These are phyloP conservation scores for Cinclus mexicanus DNA, from an alignment of 2,113 vertebrate species.

Conservation along the genomic window DNA sequence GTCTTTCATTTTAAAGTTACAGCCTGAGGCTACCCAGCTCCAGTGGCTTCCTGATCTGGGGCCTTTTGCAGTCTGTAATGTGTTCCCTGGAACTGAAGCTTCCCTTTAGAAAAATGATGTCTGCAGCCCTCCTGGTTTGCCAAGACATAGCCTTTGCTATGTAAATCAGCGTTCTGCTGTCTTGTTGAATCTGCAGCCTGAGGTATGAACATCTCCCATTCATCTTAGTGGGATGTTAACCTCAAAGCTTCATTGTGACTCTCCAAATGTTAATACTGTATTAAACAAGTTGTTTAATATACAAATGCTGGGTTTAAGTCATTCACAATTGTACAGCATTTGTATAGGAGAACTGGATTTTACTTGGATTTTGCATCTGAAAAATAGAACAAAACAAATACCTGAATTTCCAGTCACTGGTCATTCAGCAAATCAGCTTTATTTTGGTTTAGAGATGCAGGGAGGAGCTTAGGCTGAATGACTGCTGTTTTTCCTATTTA, in stretches of 20 bases:
- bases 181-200: constrained; percentile 30
- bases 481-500: neutral
- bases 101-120: neutral
- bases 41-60: neutral
- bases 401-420: neutral
- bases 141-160: neutral
- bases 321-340: neutral
- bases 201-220: constrained; percentile 29
- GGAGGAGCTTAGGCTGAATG: neutral
- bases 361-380: neutral
- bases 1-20: neutral
- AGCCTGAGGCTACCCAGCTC: neutral
- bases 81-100: neutral
- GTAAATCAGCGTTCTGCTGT: constrained; percentile 34
- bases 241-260: constrained; percentile 28
- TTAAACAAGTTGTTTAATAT: constrained; percentile 25
- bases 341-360: neutral
- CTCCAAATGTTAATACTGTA: neutral
- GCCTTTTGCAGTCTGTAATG: neutral
- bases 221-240: constrained; percentile 27
- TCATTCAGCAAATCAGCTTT: neutral
- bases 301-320: neutral
- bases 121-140: constrained; percentile 9
- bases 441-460: neutral
- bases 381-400: neutral